Percentiles rank a stretch among this genome's conserved stretches.
These are phyloP conservation scores for Odontothrips loti DNA, from an alignment of 2,888 invertebrate species.

Conservation along the genomic window DNA sequence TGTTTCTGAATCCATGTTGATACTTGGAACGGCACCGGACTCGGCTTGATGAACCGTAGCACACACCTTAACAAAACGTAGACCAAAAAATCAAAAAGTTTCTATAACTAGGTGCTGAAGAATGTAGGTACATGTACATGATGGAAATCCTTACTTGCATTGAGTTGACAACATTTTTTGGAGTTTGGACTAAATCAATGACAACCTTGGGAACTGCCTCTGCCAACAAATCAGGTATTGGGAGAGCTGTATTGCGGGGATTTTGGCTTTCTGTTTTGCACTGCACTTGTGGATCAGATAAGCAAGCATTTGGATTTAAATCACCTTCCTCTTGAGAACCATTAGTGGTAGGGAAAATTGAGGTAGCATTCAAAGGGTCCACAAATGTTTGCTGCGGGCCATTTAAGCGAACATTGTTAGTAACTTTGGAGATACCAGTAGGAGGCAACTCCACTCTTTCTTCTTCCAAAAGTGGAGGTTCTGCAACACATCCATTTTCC, in stretches of 20 bases:
- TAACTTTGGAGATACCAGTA: not conserved
- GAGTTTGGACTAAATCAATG: slow-evolving; percentile 1
- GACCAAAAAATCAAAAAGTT: not conserved
- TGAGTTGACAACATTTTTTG: not conserved
- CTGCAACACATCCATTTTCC: not conserved
- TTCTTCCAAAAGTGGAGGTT: not conserved
- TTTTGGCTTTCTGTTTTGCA: too few relatives aligned
- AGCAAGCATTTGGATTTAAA: too few relatives aligned
- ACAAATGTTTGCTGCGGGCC: not conserved
- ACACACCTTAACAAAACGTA: not conserved
- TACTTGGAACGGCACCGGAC: not conserved
- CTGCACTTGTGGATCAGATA: too few relatives aligned
- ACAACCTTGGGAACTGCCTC: slow-evolving; percentile 11
- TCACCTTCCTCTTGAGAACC: too few relatives aligned
- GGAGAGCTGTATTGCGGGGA: not conserved
- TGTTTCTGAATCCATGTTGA: not conserved
- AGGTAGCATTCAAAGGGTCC: slow-evolving; percentile 8
- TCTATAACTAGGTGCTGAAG: not conserved
- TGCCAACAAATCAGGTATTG: slow-evolving; percentile 5
- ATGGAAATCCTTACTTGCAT: not conserved
- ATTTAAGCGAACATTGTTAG: slow-evolving; percentile 16
- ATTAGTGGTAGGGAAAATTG: not conserved
- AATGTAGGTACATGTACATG: not conserved
- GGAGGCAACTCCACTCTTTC: too few relatives aligned
- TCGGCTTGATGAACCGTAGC: not conserved